A percentile compares a stretch with the other conserved stretches of the same genome.
These are phyloP conservation scores for Rhopalosiphum padi DNA, from an alignment of 1,140 invertebrate genomes.

Conservation along the genomic window DNA sequence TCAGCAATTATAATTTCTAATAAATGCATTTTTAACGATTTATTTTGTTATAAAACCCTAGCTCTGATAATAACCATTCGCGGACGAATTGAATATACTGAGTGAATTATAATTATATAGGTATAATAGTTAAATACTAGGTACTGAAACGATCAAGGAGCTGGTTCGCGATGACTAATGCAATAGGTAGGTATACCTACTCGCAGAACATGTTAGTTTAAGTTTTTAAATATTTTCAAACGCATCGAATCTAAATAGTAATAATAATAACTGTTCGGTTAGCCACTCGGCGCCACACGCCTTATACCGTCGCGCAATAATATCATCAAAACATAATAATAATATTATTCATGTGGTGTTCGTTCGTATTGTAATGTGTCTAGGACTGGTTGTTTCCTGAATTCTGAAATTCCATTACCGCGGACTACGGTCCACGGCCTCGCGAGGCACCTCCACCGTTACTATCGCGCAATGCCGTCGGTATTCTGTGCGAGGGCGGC, in stretches of 20 bases:
- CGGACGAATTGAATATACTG: too few species aligned
- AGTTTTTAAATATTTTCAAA: not conserved
- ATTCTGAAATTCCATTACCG: conserved; percentile 38
- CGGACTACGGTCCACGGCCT: conserved; percentile 37
- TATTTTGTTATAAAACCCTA: not conserved
- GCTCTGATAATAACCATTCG: not conserved
- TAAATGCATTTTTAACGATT: not conserved
- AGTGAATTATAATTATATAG: not conserved
- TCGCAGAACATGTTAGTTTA: not conserved
- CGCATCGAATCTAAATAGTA: not conserved
- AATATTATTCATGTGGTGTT: not conserved
- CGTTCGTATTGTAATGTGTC: not conserved
- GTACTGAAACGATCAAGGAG: not conserved
- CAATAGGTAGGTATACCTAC: not conserved
- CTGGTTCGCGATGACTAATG: not conserved
- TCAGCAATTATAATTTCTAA: not conserved
- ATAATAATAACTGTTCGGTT: not conserved
- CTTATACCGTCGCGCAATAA: not conserved
- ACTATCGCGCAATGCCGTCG: conserved; percentile 37
- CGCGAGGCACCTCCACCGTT: conserved; percentile 11
- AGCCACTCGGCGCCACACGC: not conserved
- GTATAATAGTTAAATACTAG: not conserved
- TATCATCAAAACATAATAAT: not conserved
- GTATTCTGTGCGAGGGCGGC: conserved; percentile 45
- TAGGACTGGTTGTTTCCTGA: conserved; percentile 29